These are phyloP conservation scores for Strigamia transsilvanica DNA, from an alignment of 2,888 invertebrate species.

Conservation along the genomic window DNA sequence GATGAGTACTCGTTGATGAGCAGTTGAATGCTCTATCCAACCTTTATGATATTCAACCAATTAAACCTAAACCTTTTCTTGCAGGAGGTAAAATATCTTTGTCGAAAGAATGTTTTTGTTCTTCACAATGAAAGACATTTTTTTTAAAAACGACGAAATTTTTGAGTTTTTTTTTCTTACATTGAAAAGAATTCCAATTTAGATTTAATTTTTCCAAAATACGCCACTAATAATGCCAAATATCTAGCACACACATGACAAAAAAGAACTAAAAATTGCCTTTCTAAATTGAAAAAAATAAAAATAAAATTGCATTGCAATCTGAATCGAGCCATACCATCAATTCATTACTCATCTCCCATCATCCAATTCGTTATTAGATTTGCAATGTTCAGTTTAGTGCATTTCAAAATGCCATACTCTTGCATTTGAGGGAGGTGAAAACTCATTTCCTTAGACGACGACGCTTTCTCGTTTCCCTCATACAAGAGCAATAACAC, in stretches of 20 bases:
- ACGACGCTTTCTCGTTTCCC: constrained; percentile 41
- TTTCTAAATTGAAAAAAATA: background rate
- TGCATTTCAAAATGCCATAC: constrained; percentile 27
- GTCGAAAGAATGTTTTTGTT: constrained; percentile 28
- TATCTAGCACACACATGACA: no score
- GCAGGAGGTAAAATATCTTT: background rate
- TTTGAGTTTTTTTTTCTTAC: background rate
- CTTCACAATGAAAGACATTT: background rate
- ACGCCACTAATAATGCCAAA: no score
- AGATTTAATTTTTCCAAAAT: background rate
- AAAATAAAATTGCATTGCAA: background rate
- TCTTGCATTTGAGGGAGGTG: constrained; percentile 44
- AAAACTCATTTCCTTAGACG: constrained; percentile 48
- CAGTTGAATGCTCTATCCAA: constrained; percentile 14
- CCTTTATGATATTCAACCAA: constrained; percentile 11
- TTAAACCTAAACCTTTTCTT: constrained; percentile 44
- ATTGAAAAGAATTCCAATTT: background rate
- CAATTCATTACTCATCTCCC: constrained; percentile 35
- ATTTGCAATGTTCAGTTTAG: constrained; percentile 26
- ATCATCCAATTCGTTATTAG: constrained; percentile 40
- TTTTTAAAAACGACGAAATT: background rate
- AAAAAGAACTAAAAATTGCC: background rate
- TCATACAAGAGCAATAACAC: constrained; percentile 41
- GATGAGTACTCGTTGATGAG: constrained; percentile 17
- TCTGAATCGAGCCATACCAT: background rate